Evolutionary conservation across 2,888 invertebrate species (phyloP), one percentile per base, ranked within the genome.

Genomic region (Heliconius aoede): DNA sequence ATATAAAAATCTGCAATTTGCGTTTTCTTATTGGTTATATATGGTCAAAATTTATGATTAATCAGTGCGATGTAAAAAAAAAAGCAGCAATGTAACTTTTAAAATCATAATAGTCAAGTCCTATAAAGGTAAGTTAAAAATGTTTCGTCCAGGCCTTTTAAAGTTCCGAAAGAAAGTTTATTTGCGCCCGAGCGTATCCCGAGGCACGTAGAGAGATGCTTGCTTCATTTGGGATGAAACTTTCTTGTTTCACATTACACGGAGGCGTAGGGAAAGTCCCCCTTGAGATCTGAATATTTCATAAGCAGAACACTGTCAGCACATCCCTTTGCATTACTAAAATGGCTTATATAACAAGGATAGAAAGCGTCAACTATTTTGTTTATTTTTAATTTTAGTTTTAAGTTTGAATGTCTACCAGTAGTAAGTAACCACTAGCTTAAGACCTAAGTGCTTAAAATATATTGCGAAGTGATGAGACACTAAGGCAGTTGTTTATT

Each of bases 191-290:
- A 85, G 84, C 61, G 71, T 75, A 62, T 77, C 84, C 78, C 84
- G 83, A 64, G 78, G 82, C 77, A 79, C 72, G 77, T 78, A 83
- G 83, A 85, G 85, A 85, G 84, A 46, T 51, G 84, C 85, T 84
- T 86, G 86, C 86, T 89, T 92, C 91, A 92, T 93, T 93, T 93
- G 90, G 88, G 89, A 89, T 85, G 85, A 89, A 93, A 93, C 87
- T 93, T 93, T 89, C 90, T 90, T 92, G 91, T 93, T 93, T 93
- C 90, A 90, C 89, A 93, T 93, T 92, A 90, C 88, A 90, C 87
- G 86, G 89, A 84, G 86, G 88, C 86, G 83, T 86, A 86, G 88
- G 89, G 90, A 90, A 90, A 89, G 89, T 90, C 90, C 85, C 91
- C 91, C 91, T 84, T 80, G 90, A 90, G 91, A 91, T 90, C 90